Percentiles rank a stretch among this genome's conserved stretches.
Evolutionary conservation across 2,113 vertebrate species (phyloP).

Genomic region (Onychostoma macrolepis): DNA sequence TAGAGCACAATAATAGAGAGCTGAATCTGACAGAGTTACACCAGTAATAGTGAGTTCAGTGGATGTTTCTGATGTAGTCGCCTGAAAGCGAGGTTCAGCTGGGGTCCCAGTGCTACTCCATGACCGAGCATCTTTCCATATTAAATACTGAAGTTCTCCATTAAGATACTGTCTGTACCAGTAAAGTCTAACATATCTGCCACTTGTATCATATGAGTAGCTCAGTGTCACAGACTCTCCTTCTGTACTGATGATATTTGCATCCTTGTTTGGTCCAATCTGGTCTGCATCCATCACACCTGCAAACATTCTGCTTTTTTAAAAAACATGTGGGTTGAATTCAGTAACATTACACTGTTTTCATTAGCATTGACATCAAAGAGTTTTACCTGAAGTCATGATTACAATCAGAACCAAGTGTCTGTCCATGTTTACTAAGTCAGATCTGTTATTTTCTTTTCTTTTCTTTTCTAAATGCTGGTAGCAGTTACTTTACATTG

Average conservation of each 20-base stretch:
- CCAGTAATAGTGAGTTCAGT: too few species aligned
- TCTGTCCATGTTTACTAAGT: neutral
- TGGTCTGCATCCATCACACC: neutral
- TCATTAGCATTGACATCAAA: too few species aligned
- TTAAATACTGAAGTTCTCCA: too few species aligned
- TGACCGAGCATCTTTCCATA: too few species aligned
- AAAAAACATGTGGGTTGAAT: neutral
- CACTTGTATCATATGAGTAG: neutral
- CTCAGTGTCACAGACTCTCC: neutral
- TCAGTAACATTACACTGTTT: too few species aligned
- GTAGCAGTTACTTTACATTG: too few species aligned
- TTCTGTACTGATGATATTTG: neutral
- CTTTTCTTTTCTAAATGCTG: too few species aligned
- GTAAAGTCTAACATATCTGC: neutral
- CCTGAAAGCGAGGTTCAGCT: too few species aligned
- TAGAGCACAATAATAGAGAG: too few species aligned
- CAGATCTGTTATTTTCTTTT: neutral
- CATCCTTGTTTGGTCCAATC: neutral
- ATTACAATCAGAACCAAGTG: neutral
- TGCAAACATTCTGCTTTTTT: neutral
- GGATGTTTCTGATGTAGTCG: too few species aligned
- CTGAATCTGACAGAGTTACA: too few species aligned
- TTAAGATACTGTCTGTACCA: neutral
- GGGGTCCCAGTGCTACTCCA: neutral
- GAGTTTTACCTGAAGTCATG: neutral